These are phyloP conservation scores for Hydrophis major DNA, from an alignment of 2,797 vertebrate species.

Conservation along the genomic window DNA sequence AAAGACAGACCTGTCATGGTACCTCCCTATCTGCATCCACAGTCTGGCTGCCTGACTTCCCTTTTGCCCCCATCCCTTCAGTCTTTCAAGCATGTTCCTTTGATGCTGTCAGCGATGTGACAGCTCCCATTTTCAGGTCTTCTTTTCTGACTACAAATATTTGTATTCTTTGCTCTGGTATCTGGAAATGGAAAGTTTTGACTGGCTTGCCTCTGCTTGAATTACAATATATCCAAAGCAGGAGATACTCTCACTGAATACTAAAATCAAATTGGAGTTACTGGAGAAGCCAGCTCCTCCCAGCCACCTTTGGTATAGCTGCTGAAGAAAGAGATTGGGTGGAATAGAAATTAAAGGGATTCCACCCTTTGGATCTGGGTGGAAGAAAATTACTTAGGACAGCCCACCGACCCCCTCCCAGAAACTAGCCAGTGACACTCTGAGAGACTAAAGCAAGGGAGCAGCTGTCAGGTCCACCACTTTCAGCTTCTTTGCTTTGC, in stretches of 20 bases:
- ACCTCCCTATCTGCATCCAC: neutral
- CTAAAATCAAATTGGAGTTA: neutral
- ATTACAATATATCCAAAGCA: neutral
- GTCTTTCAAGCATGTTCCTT: conserved; percentile 9
- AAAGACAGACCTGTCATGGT: neutral
- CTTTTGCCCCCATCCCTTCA: neutral
- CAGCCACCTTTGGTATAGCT: neutral
- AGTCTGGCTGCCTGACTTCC: neutral
- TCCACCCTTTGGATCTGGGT: neutral
- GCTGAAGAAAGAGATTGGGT: neutral
- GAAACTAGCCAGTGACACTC: neutral
- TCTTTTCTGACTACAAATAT: conserved; percentile 30
- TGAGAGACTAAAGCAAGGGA: too few species aligned
- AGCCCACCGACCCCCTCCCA: neutral
- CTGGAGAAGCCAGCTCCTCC: neutral
- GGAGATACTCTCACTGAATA: conserved; percentile 6
- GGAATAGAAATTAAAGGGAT: neutral
- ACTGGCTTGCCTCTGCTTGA: neutral
- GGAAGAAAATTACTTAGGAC: neutral
- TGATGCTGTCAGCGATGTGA: conserved; percentile 28
- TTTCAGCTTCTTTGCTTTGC: neutral
- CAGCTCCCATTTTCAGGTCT: neutral
- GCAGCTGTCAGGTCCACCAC: neutral
- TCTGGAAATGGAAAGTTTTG: conserved; percentile 3
- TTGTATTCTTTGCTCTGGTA: neutral